phyloP scores from a whole-genome alignment of 2,113 vertebrate species.

The Electrona antarctica region DNA sequence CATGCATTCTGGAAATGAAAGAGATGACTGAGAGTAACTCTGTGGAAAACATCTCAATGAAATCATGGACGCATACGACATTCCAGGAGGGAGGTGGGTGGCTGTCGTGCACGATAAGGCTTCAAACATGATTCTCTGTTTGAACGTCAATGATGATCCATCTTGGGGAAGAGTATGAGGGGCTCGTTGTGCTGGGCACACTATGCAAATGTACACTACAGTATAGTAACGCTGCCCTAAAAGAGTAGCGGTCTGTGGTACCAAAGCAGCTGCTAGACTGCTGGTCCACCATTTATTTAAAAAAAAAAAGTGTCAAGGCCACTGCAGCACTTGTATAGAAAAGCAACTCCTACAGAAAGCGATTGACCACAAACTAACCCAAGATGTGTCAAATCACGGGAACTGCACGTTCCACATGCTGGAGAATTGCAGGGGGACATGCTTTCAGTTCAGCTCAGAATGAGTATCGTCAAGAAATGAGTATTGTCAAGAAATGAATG shows the following conservation, averaged over 20 bases:
- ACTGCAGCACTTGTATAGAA: background rate
- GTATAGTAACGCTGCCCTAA: background rate
- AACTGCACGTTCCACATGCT: slow-evolving; percentile 20
- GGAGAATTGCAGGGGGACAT: background rate
- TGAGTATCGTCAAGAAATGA: no score
- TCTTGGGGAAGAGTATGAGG: background rate
- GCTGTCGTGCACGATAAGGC: no score
- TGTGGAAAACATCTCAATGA: background rate
- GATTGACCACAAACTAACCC: slow-evolving; percentile 11
- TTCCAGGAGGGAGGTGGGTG: background rate
- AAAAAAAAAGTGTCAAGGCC: background rate
- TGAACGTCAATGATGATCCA: no score
- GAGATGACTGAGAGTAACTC: slow-evolving; percentile 10
- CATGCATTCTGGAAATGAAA: slow-evolving; percentile 3
- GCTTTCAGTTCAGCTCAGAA: no score
- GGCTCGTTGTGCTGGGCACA: background rate
- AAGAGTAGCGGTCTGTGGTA: background rate
- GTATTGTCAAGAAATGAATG: no score
- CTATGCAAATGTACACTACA: background rate
- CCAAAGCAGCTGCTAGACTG: background rate
- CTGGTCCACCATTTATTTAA: background rate
- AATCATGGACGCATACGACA: background rate
- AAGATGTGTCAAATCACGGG: slow-evolving; percentile 9
- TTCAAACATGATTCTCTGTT: no score
- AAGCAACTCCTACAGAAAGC: slow-evolving; percentile 7